Percentiles rank a stretch among this genome's conserved stretches.
Evolutionary conservation across 2,797 vertebrate genomes (phyloP).

Genomic region (Pseudochirops cupreus): DNA sequence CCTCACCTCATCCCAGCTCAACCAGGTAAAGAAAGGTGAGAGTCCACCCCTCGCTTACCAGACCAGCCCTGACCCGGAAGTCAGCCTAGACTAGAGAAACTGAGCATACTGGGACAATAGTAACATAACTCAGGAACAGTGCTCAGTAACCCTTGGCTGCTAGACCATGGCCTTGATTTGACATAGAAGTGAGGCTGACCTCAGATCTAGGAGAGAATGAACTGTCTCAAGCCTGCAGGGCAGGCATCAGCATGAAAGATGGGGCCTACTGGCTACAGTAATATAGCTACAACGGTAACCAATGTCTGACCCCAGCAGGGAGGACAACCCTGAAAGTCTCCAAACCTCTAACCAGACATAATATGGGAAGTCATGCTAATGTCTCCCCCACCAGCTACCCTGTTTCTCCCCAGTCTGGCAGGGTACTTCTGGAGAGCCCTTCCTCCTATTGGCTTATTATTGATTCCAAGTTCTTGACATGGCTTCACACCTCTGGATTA

Average conservation of each 20-base stretch:
- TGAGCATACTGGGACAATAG: not conserved
- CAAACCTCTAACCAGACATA: not conserved
- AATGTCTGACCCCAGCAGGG: not conserved
- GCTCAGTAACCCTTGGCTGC: not conserved
- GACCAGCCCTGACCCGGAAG: not conserved
- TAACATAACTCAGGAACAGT: not conserved
- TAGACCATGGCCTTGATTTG: not conserved
- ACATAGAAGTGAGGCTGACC: not conserved
- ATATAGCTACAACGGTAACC: too few relatives aligned
- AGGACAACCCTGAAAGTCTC: not conserved
- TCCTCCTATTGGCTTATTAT: not conserved
- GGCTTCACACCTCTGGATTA: not conserved
- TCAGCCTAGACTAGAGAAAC: not conserved
- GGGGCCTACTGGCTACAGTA: not conserved
- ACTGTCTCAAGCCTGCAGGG: not conserved
- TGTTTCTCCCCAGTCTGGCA: not conserved
- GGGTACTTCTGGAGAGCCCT: not conserved
- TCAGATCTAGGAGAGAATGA: not conserved
- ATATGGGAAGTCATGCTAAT: not conserved
- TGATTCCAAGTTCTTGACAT: not conserved
- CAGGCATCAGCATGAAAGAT: too few relatives aligned
- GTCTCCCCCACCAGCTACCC: not conserved
- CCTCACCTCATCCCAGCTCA: not conserved
- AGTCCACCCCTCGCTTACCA: not conserved
- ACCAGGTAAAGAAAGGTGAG: not conserved